Percentiles rank a stretch among this genome's conserved stretches.
These are phyloP conservation scores for Tetramorium simillimum DNA, from an alignment of 1,140 invertebrate species.

Conservation along the genomic window DNA sequence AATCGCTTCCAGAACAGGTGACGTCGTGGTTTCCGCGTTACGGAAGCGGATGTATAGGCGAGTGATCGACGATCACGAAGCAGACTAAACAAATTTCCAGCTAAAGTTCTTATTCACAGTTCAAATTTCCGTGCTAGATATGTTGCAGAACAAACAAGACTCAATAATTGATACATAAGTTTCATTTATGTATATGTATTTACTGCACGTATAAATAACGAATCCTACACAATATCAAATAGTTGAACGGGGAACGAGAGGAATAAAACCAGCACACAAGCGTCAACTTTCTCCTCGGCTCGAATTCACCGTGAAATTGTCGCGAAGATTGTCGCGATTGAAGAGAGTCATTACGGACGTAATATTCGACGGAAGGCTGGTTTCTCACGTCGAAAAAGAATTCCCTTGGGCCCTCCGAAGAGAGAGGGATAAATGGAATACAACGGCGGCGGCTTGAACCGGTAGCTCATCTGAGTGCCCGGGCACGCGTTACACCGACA, in stretches of 20 bases:
- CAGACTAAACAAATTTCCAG: background rate
- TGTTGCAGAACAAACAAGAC: background rate
- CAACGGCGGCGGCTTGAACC: constrained; percentile 46
- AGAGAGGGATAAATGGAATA: constrained; percentile 69
- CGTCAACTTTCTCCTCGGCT: constrained; percentile 5
- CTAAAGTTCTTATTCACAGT: background rate
- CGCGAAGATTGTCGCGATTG: background rate
- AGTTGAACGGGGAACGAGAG: background rate
- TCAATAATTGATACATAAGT: background rate
- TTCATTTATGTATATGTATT: background rate
- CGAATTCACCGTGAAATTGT: constrained; percentile 23
- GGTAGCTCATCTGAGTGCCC: constrained; percentile 75
- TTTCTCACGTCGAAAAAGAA: constrained; percentile 63
- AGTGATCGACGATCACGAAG: constrained; percentile 41
- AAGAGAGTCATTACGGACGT: constrained; percentile 11
- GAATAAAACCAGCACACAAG: background rate
- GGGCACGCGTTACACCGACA: constrained; percentile 72
- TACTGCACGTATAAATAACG: background rate
- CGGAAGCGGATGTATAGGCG: constrained; percentile 69
- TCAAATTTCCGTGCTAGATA: background rate
- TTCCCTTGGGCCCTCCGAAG: constrained; percentile 61
- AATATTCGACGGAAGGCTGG: constrained; percentile 53
- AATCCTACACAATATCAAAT: background rate
- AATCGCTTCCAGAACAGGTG: constrained; percentile 69
- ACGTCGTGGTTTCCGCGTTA: constrained; percentile 65